phyloP scores from a whole-genome alignment of 1,140 invertebrate genomes.

The Lordiphosa mommai region DNA sequence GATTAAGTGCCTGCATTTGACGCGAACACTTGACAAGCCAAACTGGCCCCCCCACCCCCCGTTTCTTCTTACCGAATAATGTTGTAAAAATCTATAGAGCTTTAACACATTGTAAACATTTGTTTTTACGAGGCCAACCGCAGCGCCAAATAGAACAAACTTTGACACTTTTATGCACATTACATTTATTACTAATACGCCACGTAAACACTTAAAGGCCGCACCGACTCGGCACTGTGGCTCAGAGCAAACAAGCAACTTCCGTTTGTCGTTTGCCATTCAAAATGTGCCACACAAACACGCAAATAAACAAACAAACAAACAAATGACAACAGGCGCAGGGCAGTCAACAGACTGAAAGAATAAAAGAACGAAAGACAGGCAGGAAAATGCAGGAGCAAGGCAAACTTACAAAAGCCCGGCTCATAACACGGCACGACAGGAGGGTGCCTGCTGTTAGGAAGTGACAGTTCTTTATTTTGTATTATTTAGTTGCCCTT shows the following conservation, averaged over 20 bases:
- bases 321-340: conserved; percentile 14
- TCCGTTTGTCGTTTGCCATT: conserved; percentile 42
- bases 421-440: conserved; percentile 21
- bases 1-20: conserved; percentile 73
- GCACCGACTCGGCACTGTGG: neutral
- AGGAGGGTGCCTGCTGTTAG: neutral
- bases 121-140: conserved; percentile 25
- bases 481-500: conserved; percentile 6
- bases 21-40: conserved; percentile 40
- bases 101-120: conserved; percentile 68
- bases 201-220: conserved; percentile 72
- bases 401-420: conserved; percentile 28
- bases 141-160: neutral
- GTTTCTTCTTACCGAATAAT: conserved; percentile 34
- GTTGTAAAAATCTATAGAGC: conserved; percentile 61
- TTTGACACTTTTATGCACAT: conserved; percentile 60
- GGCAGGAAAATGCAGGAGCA: neutral
- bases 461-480: conserved; percentile 13
- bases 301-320: conserved; percentile 36
- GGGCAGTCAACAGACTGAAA: neutral
- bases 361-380: neutral
- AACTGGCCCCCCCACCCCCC: conserved; percentile 26
- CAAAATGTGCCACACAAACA: conserved; percentile 48
- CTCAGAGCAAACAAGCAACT: conserved; percentile 57
- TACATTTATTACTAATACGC: conserved; percentile 78